Evolutionary conservation across 1,140 invertebrate species (phyloP), one percentile per base, ranked within the genome.

Genomic region (Drosophila tropicalis): DNA sequence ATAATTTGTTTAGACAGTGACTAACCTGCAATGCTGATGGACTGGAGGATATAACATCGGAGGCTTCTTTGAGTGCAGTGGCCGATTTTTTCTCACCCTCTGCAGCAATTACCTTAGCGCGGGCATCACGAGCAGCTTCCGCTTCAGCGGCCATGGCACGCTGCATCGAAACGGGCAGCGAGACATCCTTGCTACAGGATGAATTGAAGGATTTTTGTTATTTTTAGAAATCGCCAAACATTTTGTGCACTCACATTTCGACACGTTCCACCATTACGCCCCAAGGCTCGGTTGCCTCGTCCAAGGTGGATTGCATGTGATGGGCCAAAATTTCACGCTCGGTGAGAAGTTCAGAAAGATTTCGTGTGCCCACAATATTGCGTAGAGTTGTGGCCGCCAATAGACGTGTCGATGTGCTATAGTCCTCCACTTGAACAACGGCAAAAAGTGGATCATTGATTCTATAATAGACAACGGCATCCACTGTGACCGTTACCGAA

Each of bases 191-290:
- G 63, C 97, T 98, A 92, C 1, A 65, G 56, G 19, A 2, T 10
- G 3, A 71, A 41, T 4, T 25, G 3, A 5, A 9, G 6, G 22
- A 7, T 29, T 29, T 5, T 5, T 29, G 5, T 9, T 22, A 22
- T 10, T 17, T 6, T 10, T 36, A 15, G 22, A 34, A 9, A 9
- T 39, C 32, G 22, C 22, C 22, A 25, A 25, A 0, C 0, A n/a
- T 12, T 25, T 34, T 3, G 2, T 32, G 15, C 69, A 92, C 95
- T 96, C 93, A 98, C 97, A 99, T 98, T 95, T 98, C 98, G 29
- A 99, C 97, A 76, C 98, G 94, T 92, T 99, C 97, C 0, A 99
- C 98, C 93, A 98, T 98, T 13, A 99, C 97, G n/a, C 98, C 98
- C 98, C 98, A 99, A 40, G 97, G 96, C 82, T 98, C 97, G 5